These are phyloP conservation scores for Poeciliopsis retropinna DNA, from an alignment of 2,113 vertebrate genomes.

Conservation along the genomic window DNA sequence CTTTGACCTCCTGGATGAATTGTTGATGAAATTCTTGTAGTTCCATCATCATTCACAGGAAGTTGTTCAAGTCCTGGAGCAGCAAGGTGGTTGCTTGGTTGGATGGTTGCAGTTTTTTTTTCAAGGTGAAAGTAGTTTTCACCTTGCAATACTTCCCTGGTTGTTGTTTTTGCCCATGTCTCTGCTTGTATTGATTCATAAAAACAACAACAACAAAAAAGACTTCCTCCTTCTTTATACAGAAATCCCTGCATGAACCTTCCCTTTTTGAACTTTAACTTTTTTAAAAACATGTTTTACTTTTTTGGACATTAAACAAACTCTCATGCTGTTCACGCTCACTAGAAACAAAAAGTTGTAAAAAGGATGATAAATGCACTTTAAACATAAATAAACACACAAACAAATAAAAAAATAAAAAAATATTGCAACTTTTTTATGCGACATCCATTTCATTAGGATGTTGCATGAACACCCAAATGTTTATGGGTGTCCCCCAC, in stretches of 20 bases:
- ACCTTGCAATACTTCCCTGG: background rate
- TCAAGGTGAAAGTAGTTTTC: background rate
- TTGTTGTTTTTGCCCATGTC: background rate
- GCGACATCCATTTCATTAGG: background rate
- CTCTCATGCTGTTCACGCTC: background rate
- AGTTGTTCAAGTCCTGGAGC: background rate
- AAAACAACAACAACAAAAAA: background rate
- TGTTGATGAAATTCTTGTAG: background rate
- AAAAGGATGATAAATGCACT: background rate
- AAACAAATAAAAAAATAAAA: too few species aligned
- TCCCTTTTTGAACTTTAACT: too few species aligned
- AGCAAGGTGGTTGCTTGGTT: background rate
- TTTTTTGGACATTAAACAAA: background rate
- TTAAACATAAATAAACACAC: background rate
- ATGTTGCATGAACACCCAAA: background rate
- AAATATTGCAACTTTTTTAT: background rate
- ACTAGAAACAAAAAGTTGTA: background rate
- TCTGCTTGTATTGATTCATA: background rate
- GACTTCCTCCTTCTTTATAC: background rate
- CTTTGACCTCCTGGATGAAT: background rate
- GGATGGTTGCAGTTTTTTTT: background rate
- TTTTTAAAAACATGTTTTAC: background rate
- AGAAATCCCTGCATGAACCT: background rate
- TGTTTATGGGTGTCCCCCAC: background rate
- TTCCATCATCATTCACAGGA: background rate